Percentiles rank a stretch among this genome's conserved stretches.
phyloP scores from a whole-genome alignment of 2,888 invertebrate species.

The Zygogramma bicolorata region DNA sequence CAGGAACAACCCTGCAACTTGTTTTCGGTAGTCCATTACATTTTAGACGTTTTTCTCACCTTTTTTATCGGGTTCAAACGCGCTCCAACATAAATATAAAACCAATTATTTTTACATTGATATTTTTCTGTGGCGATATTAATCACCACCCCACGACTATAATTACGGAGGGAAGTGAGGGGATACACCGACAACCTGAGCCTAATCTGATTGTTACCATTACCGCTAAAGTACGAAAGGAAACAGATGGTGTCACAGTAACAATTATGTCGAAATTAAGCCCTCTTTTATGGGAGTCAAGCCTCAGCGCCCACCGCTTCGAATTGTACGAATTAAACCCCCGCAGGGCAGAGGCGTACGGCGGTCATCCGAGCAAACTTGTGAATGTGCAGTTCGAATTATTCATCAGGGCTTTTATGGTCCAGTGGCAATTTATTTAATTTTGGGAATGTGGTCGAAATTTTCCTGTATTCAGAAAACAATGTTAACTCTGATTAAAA shows the following conservation, averaged over 20 bases:
- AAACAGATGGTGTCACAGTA: constrained; percentile 68
- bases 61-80: background rate
- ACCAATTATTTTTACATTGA: constrained; percentile 15
- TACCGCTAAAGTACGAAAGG: constrained; percentile 62
- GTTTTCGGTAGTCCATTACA: too few species aligned
- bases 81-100: background rate
- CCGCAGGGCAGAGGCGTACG: constrained; percentile 42
- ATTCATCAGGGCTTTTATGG: background rate
- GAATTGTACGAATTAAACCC: constrained; percentile 45
- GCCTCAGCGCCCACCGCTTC: constrained; percentile 62
- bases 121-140: constrained; percentile 25
- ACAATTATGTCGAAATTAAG: constrained; percentile 68
- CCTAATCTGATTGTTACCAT: constrained; percentile 57
- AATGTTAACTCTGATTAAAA: background rate
- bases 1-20: too few species aligned
- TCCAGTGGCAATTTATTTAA: background rate
- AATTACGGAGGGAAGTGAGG: constrained; percentile 36
- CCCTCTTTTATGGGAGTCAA: constrained; percentile 66
- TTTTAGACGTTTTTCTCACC: too few species aligned
- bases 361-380: background rate
- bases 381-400: background rate
- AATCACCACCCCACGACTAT: constrained; percentile 37
- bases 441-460: background rate
- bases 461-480: background rate
- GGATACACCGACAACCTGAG: constrained; percentile 51